Conservation (phyloP, 1,140 invertebrate genomes). For the Platyscapa corneri region DNA sequence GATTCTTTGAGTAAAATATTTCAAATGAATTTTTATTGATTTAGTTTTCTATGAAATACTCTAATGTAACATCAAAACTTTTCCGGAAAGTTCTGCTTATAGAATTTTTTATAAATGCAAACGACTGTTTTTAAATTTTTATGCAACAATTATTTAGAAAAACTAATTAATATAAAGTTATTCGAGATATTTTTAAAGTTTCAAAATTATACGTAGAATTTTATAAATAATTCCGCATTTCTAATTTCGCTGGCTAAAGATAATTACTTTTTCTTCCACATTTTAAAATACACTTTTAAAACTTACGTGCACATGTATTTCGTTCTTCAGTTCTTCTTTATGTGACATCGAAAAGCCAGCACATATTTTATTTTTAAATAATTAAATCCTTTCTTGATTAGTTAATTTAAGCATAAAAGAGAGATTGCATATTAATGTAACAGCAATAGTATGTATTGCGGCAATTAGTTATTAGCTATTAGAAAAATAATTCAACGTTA, state of each 20-base stretch:
- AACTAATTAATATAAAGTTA: too few species aligned
- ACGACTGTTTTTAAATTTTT: too few species aligned
- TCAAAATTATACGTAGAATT: not conserved
- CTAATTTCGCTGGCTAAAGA: not conserved
- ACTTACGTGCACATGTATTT: not conserved
- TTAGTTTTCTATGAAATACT: not conserved
- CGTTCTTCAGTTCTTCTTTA: not conserved
- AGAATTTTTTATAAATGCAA: too few species aligned
- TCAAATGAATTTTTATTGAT: not conserved
- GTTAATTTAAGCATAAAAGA: not conserved
- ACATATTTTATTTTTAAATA: not conserved
- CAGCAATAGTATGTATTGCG: not conserved
- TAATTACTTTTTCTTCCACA: constrained; percentile 9
- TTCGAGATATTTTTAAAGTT: not conserved
- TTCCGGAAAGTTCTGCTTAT: too few species aligned
- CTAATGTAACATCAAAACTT: not conserved
- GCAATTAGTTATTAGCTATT: not conserved
- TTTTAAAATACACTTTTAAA: not conserved
- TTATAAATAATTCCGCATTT: not conserved
- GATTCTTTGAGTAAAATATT: not conserved
- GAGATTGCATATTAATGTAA: not conserved
- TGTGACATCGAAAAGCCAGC: not conserved
- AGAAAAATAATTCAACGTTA: too few species aligned
- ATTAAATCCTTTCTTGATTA: not conserved
- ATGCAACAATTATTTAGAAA: too few species aligned